A percentile compares a stretch with the other conserved stretches of the same genome.
Conservation (phyloP, 1,140 invertebrate genomes). For the Agrypnia vestita region DNA sequence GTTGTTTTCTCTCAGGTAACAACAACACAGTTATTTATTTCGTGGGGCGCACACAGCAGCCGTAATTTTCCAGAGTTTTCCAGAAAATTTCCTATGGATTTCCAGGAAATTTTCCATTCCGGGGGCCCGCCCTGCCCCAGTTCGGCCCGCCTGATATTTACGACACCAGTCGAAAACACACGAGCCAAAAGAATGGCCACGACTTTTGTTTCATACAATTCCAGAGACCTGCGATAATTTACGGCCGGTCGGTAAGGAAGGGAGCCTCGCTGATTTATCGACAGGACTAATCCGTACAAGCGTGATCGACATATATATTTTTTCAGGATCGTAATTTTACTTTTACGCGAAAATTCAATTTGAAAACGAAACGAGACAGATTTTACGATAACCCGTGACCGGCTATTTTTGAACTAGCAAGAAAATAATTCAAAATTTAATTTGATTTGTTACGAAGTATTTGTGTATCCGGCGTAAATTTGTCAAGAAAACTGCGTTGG, state of each 20-base stretch:
- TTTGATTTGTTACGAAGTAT: too few relatives aligned
- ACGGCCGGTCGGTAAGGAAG: conserved; percentile 37
- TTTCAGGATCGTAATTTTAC: conserved; percentile 11
- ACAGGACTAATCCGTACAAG: conserved; percentile 33
- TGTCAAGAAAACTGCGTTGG: too few relatives aligned
- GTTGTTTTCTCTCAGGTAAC: too few relatives aligned
- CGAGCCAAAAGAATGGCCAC: conserved; percentile 38
- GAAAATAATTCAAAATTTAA: too few relatives aligned
- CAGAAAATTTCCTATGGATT: conserved; percentile 23
- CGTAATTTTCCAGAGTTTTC: too few relatives aligned
- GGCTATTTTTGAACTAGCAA: too few relatives aligned
- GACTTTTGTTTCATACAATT: conserved; percentile 39
- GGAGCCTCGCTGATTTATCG: conserved; percentile 33
- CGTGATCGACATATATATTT: conserved; percentile 34
- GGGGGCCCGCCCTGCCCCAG: background rate
- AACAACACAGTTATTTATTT: too few relatives aligned
- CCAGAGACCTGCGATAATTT: conserved; percentile 22
- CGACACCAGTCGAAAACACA: conserved; percentile 40
- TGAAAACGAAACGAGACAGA: conserved; percentile 1
- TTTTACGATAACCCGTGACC: background rate
- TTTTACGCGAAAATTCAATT: conserved; percentile 18
- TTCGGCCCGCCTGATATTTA: conserved; percentile 31
- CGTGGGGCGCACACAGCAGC: too few relatives aligned
- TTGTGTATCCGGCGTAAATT: too few relatives aligned
- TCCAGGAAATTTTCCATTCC: conserved; percentile 9